Percentiles rank a stretch among this genome's conserved stretches.
Conservation (phyloP, 1,140 invertebrate genomes). For the Carposina sasakii region DNA sequence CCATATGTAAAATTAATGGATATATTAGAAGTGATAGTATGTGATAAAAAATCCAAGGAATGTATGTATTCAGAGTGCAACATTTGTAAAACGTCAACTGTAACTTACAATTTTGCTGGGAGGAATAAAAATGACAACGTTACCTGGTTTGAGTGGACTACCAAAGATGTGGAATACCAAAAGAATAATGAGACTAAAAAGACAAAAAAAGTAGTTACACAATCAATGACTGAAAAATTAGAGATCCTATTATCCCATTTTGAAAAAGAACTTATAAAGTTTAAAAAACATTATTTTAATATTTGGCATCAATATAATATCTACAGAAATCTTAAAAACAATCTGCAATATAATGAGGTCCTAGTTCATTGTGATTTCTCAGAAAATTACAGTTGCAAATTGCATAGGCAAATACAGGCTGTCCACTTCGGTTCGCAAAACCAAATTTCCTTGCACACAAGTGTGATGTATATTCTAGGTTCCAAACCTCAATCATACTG, state of each 20-base stretch:
- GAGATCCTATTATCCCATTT: conserved; percentile 7
- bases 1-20: conserved; percentile 10
- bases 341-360: conserved; percentile 11
- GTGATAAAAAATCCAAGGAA: conserved; percentile 3
- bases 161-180: conserved; percentile 2
- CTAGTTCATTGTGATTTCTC: conserved; percentile 20
- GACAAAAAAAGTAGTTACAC: conserved; percentile 11
- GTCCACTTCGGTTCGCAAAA: conserved; percentile 26
- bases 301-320: conserved; percentile 8
- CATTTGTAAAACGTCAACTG: not conserved
- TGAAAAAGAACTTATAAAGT: not conserved
- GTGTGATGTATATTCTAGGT: conserved; percentile 4
- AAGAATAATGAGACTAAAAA: not conserved
- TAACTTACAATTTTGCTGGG: not conserved
- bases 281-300: conserved; percentile 15
- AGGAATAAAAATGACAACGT: not conserved
- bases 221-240: conserved; percentile 2
- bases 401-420: conserved; percentile 24
- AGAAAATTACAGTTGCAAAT: conserved; percentile 30
- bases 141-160: conserved; percentile 13
- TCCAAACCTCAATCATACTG: conserved; percentile 14
- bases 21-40: too few species aligned
- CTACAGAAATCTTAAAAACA: conserved; percentile 6
- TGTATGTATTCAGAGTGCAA: conserved; percentile 18
- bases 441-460: conserved; percentile 22